Conservation (phyloP, 1,140 invertebrate genomes). For the Drosophila kohkoa region DNA sequence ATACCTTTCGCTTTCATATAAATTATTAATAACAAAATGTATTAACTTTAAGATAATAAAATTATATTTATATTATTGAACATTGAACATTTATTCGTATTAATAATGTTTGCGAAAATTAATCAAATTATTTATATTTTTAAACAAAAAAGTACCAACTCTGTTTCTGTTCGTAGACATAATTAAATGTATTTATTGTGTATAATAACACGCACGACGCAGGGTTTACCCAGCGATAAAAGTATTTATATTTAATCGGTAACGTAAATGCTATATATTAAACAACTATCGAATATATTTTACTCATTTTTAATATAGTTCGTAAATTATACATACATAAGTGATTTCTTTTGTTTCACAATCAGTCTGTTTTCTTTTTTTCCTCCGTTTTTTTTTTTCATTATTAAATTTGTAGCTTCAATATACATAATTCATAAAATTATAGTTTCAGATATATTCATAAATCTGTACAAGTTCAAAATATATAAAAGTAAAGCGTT, state of each 20-base stretch:
- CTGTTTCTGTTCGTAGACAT: too few species aligned
- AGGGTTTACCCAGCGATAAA: too few species aligned
- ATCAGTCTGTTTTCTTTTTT: slow-evolving; percentile 31
- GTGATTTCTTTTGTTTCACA: slow-evolving; percentile 13
- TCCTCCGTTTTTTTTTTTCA: not conserved
- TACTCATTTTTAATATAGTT: slow-evolving; percentile 3
- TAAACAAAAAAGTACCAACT: too few species aligned
- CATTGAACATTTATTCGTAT: too few species aligned
- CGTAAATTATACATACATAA: slow-evolving; percentile 3
- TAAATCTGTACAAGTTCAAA: slow-evolving; percentile 5
- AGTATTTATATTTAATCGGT: not conserved
- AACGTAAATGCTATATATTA: slow-evolving; percentile 2
- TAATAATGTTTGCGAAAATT: too few species aligned
- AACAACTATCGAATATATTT: slow-evolving; percentile 3
- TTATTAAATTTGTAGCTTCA: slow-evolving; percentile 10
- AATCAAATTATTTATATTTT: too few species aligned
- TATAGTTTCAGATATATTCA: not conserved
- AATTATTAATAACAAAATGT: too few species aligned
- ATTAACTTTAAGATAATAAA: too few species aligned
- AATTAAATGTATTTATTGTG: too few species aligned
- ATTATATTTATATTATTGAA: too few species aligned
- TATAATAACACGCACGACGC: too few species aligned
- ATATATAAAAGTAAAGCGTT: not conserved
- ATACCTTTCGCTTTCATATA: too few species aligned
- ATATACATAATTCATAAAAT: slow-evolving; percentile 6